These are phyloP conservation scores for Drosophila chauvacae DNA, from an alignment of 1,140 invertebrate genomes.

Conservation along the genomic window DNA sequence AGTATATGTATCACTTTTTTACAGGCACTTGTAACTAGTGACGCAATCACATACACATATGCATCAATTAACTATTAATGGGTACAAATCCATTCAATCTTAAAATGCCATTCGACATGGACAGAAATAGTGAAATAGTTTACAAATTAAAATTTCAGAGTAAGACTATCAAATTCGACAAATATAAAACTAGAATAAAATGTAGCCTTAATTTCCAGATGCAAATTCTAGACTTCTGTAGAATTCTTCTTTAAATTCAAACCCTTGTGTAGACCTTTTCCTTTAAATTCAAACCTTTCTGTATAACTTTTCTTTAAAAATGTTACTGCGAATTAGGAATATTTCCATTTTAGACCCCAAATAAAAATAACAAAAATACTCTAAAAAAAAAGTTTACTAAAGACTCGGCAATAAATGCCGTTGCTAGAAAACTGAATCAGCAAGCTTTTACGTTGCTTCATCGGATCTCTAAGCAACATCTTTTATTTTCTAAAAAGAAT, in stretches of 20 bases:
- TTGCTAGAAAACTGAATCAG: conserved; percentile 37
- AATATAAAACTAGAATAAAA: no score
- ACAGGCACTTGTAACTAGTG: no score
- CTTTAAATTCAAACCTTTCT: background rate
- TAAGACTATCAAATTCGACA: no score
- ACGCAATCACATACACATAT: no score
- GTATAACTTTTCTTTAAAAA: background rate
- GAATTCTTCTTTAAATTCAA: background rate
- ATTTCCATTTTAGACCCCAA: no score
- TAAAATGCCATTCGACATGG: no score
- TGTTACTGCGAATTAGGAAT: background rate
- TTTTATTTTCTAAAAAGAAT: background rate
- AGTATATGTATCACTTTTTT: no score
- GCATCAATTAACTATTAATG: no score
- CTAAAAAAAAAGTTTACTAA: background rate
- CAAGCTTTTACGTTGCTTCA: conserved; percentile 72
- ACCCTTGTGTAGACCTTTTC: background rate
- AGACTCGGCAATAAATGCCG: conserved; percentile 74
- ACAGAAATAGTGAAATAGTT: no score
- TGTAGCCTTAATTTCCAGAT: no score
- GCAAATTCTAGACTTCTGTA: background rate
- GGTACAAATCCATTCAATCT: no score
- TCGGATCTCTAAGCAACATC: conserved; percentile 57
- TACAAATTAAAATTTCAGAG: no score
- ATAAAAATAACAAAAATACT: background rate